A percentile compares a stretch with the other conserved stretches of the same genome.
These are phyloP conservation scores for Pardosa pseudoannulata DNA, from an alignment of 2,888 invertebrate species.

Conservation along the genomic window DNA sequence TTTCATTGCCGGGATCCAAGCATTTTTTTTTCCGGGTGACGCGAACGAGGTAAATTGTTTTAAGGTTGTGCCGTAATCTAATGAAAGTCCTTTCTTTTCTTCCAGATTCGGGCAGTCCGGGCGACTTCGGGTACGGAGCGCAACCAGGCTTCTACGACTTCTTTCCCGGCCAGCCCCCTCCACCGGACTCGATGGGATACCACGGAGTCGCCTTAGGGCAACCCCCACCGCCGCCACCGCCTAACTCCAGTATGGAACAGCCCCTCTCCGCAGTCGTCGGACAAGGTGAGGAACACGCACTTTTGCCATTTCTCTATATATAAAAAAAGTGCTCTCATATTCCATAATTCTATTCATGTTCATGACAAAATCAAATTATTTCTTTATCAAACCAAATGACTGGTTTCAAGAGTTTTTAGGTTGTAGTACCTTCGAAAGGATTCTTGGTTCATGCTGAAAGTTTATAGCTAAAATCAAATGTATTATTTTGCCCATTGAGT, in stretches of 20 bases:
- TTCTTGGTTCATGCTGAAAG: no score
- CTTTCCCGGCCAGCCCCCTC: slow-evolving; percentile 72
- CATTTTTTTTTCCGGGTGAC: no score
- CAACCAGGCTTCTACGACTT: slow-evolving; percentile 73
- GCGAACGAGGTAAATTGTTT: no score
- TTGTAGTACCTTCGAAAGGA: no score
- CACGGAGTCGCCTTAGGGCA: slow-evolving; percentile 55
- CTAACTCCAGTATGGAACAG: slow-evolving; percentile 68
- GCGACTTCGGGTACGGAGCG: slow-evolving; percentile 70
- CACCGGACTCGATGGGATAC: slow-evolving; percentile 66
- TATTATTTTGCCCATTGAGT: no score
- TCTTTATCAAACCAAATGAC: no score
- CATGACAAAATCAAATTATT: no score
- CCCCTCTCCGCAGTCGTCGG: slow-evolving; percentile 63
- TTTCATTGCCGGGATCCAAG: no score
- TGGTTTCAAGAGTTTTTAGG: no score
- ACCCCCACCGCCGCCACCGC: slow-evolving; percentile 63
- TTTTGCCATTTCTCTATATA: no score
- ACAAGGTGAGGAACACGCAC: slow-evolving; percentile 69
- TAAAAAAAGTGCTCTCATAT: background rate
- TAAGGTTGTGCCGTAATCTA: background rate
- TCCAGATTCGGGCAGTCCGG: slow-evolving; percentile 71
- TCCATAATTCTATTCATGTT: no score
- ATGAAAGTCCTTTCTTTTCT: background rate
- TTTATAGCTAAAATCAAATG: no score